phyloP scores from a whole-genome alignment of 1,140 invertebrate genomes.

The Berghia stephanieae region DNA sequence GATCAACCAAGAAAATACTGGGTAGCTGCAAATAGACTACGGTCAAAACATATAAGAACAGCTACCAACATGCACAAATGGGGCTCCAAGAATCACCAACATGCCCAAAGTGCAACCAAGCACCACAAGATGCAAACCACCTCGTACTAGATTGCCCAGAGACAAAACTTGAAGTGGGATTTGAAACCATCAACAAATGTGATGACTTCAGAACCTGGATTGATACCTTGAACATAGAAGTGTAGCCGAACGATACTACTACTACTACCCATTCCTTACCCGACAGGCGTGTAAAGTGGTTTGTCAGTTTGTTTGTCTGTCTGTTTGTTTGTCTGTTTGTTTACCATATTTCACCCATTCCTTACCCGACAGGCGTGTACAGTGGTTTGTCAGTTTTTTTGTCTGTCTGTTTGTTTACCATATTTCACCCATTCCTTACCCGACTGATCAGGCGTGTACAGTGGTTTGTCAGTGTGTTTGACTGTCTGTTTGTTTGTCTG shows the following conservation, averaged over 20 bases:
- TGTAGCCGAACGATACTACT: neutral
- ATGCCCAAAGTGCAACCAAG: no score
- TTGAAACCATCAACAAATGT: no score
- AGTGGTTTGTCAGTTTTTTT: neutral
- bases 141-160: no score
- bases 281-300: neutral
- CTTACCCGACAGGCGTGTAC: neutral
- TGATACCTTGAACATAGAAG: no score
- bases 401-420: neutral
- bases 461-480: conserved; percentile 53
- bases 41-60: no score
- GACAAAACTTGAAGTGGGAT: no score
- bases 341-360: neutral
- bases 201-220: no score
- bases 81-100: no score
- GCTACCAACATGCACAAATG: no score
- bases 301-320: neutral
- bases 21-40: no score
- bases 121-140: no score
- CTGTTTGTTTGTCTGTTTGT: neutral
- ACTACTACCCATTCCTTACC: neutral
- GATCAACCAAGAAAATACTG: no score
- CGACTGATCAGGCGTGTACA: conserved; percentile 54
- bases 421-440: conserved; percentile 34
- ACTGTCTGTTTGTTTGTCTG: conserved; percentile 1